Evolutionary conservation across 2,113 vertebrate species (phyloP).

Genomic region (Hepsetus odoe): DNA sequence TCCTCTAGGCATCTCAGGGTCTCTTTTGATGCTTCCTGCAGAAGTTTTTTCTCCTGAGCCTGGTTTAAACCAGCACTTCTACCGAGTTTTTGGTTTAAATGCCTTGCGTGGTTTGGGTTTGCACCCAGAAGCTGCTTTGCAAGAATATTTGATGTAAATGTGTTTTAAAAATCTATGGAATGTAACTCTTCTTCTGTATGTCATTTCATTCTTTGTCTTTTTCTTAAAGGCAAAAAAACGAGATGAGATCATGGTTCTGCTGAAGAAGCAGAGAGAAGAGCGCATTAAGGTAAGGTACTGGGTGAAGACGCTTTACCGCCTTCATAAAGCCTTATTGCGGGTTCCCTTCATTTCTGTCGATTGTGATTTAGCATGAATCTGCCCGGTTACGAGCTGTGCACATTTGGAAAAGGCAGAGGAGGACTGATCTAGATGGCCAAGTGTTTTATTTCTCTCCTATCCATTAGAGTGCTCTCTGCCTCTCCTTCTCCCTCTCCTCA

Average conservation of each 20-base stretch:
- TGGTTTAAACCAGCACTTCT: background rate
- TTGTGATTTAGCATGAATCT: slow-evolving; percentile 17
- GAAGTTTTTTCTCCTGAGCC: background rate
- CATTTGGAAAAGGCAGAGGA: slow-evolving; percentile 37
- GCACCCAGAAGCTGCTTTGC: too few species aligned
- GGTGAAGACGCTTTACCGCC: background rate
- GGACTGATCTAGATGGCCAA: slow-evolving; percentile 41
- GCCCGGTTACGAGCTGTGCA: slow-evolving; percentile 13
- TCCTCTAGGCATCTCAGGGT: background rate
- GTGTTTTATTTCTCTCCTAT: slow-evolving; percentile 59
- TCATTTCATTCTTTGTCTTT: slow-evolving; percentile 12
- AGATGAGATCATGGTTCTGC: slow-evolving; percentile 73
- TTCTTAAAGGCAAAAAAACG: slow-evolving; percentile 71
- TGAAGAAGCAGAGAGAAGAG: slow-evolving; percentile 76
- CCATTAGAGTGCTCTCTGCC: slow-evolving; percentile 55
- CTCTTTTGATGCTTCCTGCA: background rate
- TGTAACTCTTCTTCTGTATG: background rate
- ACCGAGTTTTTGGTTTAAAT: too few species aligned
- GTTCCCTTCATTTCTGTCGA: background rate
- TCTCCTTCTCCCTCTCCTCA: slow-evolving; percentile 57
- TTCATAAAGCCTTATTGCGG: background rate
- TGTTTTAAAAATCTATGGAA: too few species aligned
- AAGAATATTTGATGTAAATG: too few species aligned
- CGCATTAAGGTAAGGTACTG: slow-evolving; percentile 68
- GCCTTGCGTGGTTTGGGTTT: too few species aligned